Percentiles rank a stretch among this genome's conserved stretches.
phyloP scores from a whole-genome alignment of 1,140 invertebrate species.

The Ceratosolen fusciceps region DNA sequence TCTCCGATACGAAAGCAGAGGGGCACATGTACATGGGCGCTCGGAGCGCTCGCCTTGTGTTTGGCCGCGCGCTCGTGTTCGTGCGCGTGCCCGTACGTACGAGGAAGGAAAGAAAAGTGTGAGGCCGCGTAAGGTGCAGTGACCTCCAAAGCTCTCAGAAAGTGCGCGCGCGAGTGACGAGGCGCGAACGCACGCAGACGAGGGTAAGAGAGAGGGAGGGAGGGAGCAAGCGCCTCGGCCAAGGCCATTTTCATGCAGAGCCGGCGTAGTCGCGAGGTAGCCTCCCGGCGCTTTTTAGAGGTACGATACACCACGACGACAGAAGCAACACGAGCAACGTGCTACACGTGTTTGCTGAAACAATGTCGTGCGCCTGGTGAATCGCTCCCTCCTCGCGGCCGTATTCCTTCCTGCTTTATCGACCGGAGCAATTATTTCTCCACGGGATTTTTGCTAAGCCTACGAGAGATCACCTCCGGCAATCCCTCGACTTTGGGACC shows the following conservation, averaged over 20 bases:
- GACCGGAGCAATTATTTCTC: not conserved
- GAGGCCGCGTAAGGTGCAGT: constrained; percentile 54
- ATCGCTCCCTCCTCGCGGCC: no score
- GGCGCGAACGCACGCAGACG: constrained; percentile 8
- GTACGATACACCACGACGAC: not conserved
- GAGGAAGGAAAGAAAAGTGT: constrained; percentile 31
- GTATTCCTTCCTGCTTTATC: constrained; percentile 3
- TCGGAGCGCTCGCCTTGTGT: not conserved
- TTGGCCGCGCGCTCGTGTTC: not conserved
- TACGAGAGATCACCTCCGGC: not conserved
- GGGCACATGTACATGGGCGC: not conserved
- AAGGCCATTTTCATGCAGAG: constrained; percentile 59
- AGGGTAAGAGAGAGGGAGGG: constrained; percentile 46
- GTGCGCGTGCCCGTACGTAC: constrained; percentile 25
- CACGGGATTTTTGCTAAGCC: not conserved
- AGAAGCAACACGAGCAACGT: not conserved
- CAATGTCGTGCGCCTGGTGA: not conserved
- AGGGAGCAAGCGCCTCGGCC: constrained; percentile 53
- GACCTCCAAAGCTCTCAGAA: constrained; percentile 53
- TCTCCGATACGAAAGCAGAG: not conserved
- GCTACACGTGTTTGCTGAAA: constrained; percentile 24
- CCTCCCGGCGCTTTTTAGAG: constrained; percentile 40
- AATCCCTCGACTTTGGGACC: not conserved
- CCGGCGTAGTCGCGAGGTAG: constrained; percentile 27
- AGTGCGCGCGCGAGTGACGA: constrained; percentile 16